Evolutionary conservation across 37 sponge, comb jelly and placozoan species (phyloP), one percentile per base, ranked within the genome.

Genomic region (Halisarca cf. caerulea): DNA sequence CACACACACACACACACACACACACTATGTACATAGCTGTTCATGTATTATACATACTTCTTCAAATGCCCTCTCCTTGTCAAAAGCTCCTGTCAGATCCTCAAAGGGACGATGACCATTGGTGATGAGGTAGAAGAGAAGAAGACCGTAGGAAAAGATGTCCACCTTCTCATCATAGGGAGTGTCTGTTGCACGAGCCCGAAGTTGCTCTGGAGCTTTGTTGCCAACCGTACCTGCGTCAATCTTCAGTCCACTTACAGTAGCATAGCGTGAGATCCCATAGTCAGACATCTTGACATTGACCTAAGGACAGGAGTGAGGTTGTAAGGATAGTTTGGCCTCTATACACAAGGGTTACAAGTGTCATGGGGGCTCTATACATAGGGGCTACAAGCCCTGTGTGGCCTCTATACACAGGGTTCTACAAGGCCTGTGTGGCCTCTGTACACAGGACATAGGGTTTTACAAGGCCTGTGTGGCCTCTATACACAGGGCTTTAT

Each of bases 281-380:
- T 91, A 96, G 66, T 96, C 96, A 3, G 93, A 89, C 6, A 96
- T 81, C 61, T 96, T 96, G 41, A 86, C 96, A 88, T 92, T 88
- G 47, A 92, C 86, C 89, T 88, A 59, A 27, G 15, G 7, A 20
- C 11, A 47, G 11, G 51, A 47, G n/a, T n/a, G n/a, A n/a, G n/a
- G n/a, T n/a, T n/a, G n/a, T n/a, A n/a, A n/a, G n/a, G n/a, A n/a
- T n/a, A n/a, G n/a, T n/a, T n/a, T n/a, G n/a, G n/a, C n/a, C n/a
- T n/a, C n/a, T n/a, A n/a, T n/a, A n/a, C n/a, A n/a, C n/a, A n/a
- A n/a, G n/a, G n/a, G n/a, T n/a, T n/a, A n/a, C n/a, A n/a, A n/a
- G n/a, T n/a, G n/a, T n/a, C n/a, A n/a, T n/a, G n/a, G n/a, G n/a
- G n/a, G n/a, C n/a, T n/a, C n/a, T n/a, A n/a, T n/a, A n/a, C n/a